A percentile compares a stretch with the other conserved stretches of the same genome.
Conservation (phyloP, 2,113 vertebrate genomes). For the Oncorhynchus kisutch region DNA sequence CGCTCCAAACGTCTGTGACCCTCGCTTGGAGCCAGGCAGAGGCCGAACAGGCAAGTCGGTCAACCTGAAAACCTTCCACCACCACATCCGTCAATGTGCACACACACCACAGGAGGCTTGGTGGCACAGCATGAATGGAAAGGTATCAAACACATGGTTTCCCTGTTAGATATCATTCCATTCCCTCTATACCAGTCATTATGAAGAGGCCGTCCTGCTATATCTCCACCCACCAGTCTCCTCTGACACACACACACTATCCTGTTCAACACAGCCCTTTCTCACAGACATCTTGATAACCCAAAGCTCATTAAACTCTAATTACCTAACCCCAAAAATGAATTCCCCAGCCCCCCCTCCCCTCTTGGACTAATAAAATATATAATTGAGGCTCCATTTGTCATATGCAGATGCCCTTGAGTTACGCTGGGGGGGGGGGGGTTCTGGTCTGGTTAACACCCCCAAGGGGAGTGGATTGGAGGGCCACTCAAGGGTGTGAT, state of each 20-base stretch:
- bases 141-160: too few relatives aligned
- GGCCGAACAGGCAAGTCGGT: conserved; percentile 10
- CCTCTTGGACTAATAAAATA: conserved; percentile 60
- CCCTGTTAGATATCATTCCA: too few relatives aligned
- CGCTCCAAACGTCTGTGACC: conserved; percentile 54
- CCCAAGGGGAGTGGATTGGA: conserved; percentile 23
- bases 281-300: conserved; percentile 55
- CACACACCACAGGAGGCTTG: too few relatives aligned
- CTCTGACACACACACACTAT: conserved; percentile 19
- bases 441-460: conserved; percentile 1
- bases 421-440: conserved; percentile 45
- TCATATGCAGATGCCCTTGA: conserved; percentile 69
- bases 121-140: too few relatives aligned
- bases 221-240: too few relatives aligned
- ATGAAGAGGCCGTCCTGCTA: too few relatives aligned
- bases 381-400: conserved; percentile 59
- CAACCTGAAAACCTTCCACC: not conserved
- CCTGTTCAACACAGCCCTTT: conserved; percentile 22
- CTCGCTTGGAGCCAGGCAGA: conserved; percentile 43
- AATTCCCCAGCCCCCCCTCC: conserved; percentile 39
- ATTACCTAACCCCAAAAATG: conserved; percentile 51
- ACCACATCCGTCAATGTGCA: not conserved
- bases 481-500: conserved; percentile 21
- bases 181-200: too few relatives aligned
- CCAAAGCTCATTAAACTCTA: conserved; percentile 60